Base-by-base conservation (phyloP, 64 coral and sea anemone species). In the Cladopsammia gracilis region DNA sequence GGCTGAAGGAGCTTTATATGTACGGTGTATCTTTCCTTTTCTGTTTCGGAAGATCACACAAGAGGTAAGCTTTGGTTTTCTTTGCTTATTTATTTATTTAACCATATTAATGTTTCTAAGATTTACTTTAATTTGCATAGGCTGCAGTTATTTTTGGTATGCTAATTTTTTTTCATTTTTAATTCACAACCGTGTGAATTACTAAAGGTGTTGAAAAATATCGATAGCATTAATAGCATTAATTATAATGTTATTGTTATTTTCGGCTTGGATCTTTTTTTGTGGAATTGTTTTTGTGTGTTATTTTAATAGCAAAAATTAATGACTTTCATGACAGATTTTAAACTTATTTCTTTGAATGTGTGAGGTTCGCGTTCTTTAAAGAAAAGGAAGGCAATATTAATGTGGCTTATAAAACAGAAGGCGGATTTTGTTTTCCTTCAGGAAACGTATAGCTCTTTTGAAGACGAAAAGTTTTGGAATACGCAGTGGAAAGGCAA, bases 271-370 rank as follows among this genome's bases (percentile, higher is more conserved):
- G 71, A 74, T 74, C 18, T 47, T 9, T 74, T 74, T 74, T 75
- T 75, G 71, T 75, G 46, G 71, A 15, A 48, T 45, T 34, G 19
- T 43, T 75, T 75, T 75, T 34, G 47, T 75, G 71, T 48, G 71
- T 43, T 43, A 75, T 75, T 75, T 34, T 75, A 75, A 75, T 48
- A 47, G 71, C 71, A 75, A 7, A 75, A 75, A 43, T 43, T 51
- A 74, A 74, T 26, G 71, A 42, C 44, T 10, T 11, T 43, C 47
- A 75, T 75, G 71, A 75, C 44, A 58, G 59, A 82, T 82, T 90
- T 95, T 44, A 85, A 90, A 85, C 58, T 86, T 24, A 20, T 95
- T 19, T 95, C 87, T 23, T 61, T 95, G 11, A 90, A 95, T 90
- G 93, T 95, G 48, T 57, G 79, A 51, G 93, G 87, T 13, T 53